Conservation (phyloP, 2,113 vertebrate species). For the Pomatostomus ruficeps region DNA sequence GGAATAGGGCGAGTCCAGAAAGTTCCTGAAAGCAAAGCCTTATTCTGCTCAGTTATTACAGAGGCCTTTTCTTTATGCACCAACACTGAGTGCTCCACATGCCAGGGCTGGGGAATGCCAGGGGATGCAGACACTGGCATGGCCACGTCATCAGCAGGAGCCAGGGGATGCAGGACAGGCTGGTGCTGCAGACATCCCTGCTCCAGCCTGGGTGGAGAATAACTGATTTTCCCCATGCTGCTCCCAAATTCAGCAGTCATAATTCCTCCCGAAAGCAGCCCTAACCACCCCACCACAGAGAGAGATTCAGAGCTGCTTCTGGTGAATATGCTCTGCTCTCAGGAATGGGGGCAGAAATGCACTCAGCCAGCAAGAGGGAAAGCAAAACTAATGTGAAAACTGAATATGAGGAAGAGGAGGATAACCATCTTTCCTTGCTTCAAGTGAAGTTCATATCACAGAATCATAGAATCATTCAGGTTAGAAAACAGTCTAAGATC, state of each 20-base stretch:
- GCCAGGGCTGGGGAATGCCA: neutral
- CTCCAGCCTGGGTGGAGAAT: neutral
- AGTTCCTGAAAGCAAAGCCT: slow-evolving; percentile 1
- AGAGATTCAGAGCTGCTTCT: rapidly evolving
- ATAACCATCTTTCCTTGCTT: neutral
- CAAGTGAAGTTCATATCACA: neutral
- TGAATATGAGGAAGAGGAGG: neutral
- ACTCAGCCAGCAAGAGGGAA: neutral
- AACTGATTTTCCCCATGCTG: neutral
- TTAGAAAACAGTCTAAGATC: neutral
- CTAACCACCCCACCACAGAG: rapidly evolving
- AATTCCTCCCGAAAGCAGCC: neutral
- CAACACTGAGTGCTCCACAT: neutral
- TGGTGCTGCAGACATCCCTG: neutral
- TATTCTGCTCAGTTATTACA: neutral
- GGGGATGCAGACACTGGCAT: rapidly evolving
- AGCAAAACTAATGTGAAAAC: neutral
- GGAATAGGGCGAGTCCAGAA: neutral
- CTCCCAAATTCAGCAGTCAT: neutral
- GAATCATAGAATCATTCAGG: neutral
- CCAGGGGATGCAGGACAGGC: neutral
- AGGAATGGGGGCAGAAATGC: neutral
- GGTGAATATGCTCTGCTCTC: neutral
- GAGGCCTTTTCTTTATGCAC: neutral
- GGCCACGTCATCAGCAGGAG: rapidly evolving